Base-by-base conservation (phyloP, 2,113 vertebrate genomes). In the Clinocottus analis region DNA sequence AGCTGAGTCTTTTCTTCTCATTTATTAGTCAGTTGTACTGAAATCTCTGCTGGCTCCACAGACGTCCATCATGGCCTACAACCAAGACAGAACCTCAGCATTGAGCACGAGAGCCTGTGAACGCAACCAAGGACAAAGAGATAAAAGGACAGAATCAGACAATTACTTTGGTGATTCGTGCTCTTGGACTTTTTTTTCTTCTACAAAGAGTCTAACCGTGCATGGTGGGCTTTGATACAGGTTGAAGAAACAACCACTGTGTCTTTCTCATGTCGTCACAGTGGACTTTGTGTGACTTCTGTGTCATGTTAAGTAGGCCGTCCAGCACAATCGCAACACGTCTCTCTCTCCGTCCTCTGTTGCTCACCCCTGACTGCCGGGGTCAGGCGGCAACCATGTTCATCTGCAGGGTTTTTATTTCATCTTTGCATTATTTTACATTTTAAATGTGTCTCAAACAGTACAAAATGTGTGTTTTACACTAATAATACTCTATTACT, bases 361-460 rank as follows among this genome's bases (percentile, higher is more conserved):
- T 61, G 51, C 59, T 80, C 63, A 80, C 6, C 85, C 85, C 59
- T 80, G 80, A 83, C 80, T 70, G 80, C 45, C 9, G 0, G 83
- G 45, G 45, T 47, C 45, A 2, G 45, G 45, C n/a, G 41, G 3
- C 41, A 43, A 43, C 41, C 0, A 5, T 43, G 41, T 14, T 5
- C 41, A 5, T 16, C 5, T 4, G 14, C 41, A 5, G 14, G 41
- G 14, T 16, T 41, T 39, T 41, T 3, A 41, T 41, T 41, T 41
- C 39, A 49, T n/a, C 47, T 21, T 49, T 49, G 47, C 47, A 49
- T 49, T 19, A 21, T 49, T 49, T 49, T 3, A 9, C 5, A 49
- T 21, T 49, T 21, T 0, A n/a, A n/a, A 49, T 21, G 19, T 19
- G 19, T 21, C 45, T 47, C 17, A 19, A 17, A 47, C 45, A 17